Base-by-base conservation (phyloP, 2,888 invertebrate species). In the Malthinus flaveolus region DNA sequence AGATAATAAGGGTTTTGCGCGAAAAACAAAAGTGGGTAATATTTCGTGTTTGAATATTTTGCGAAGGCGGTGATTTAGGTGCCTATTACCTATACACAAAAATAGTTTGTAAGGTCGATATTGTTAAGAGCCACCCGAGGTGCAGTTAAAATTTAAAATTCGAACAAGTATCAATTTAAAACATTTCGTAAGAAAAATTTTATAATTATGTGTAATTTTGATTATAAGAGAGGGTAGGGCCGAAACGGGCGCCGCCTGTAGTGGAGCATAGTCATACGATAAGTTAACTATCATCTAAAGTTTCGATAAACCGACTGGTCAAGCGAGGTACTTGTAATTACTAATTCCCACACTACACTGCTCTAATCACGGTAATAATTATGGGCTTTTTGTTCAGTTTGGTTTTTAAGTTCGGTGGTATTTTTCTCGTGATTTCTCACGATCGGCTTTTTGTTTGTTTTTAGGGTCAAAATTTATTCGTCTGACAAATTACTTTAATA, bases 201-300 rank as follows among this genome's bases (percentile, higher is more conserved):
- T 71, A 73, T 75, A 77, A 77, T 77, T 76, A 77, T 74, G 74
- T 75, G 75, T 77, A 77, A 77, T 77, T 76, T 77, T 72, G 75
- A 77, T 76, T 76, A 76, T 75, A 73, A 75, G 74, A 68, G 71
- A 74, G 71, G 73, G 72, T 72, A 74, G 70, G 70, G 65, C 65
- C 49, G 56, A 46, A 60, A 46, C 66, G 68, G 71, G 53, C 61
- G 68, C 66, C 67, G 64, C 65, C 66, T 60, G 61, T 49, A 62
- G 62, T 62, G 50, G 62, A 47, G 46, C 66, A 66, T 37, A 33
- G 39, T 42, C 35, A 42, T 59, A 47, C 32, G 51, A 49, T 15
- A 32, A 44, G 52, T 37, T 55, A 56, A 64, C 57, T 58, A 60
- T 64, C 56, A 50, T 46, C 48, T 56, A 67, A 59, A 64, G 60